Conservation (phyloP, 2,888 invertebrate species). For the Drosophila mimetica region DNA sequence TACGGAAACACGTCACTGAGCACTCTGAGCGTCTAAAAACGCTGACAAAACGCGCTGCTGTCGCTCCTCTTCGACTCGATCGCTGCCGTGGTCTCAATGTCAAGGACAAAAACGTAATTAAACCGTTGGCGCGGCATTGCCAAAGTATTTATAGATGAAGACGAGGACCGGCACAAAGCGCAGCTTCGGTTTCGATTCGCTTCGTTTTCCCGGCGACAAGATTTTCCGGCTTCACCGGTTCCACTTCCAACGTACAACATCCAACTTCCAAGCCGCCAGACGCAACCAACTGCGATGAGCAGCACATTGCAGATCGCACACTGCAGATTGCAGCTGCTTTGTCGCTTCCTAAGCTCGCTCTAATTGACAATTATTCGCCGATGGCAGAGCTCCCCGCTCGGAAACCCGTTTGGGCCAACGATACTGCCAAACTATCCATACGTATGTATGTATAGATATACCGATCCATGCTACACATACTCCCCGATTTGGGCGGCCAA, state of each 20-base stretch:
- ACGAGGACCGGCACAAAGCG: constrained; percentile 55
- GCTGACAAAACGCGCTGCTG: constrained; percentile 55
- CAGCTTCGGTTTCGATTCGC: constrained; percentile 36
- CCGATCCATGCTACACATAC: constrained; percentile 24
- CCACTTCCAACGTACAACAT: constrained; percentile 42
- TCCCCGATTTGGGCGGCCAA: constrained; percentile 57
- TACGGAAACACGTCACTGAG: constrained; percentile 21
- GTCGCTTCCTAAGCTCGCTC: constrained; percentile 68
- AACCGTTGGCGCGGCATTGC: constrained; percentile 75
- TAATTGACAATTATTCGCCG: constrained; percentile 70
- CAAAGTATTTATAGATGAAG: constrained; percentile 77
- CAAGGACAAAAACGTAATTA: constrained; percentile 84
- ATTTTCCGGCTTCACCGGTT: constrained; percentile 76
- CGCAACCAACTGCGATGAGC: constrained; percentile 38
- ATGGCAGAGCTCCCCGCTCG: constrained; percentile 13
- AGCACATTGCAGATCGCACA: constrained; percentile 28
- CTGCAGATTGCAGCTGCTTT: constrained; percentile 37
- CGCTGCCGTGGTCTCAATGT: constrained; percentile 70
- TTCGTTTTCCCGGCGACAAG: constrained; percentile 74
- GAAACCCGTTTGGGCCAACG: constrained; percentile 60
- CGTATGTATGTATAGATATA: constrained; percentile 4
- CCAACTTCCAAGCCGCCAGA: constrained; percentile 15
- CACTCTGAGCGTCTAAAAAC: constrained; percentile 51
- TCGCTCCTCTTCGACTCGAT: constrained; percentile 24
- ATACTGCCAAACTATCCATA: constrained; percentile 9